Conservation (phyloP, 2,888 invertebrate species). For the Ennomos fuscantarius region DNA sequence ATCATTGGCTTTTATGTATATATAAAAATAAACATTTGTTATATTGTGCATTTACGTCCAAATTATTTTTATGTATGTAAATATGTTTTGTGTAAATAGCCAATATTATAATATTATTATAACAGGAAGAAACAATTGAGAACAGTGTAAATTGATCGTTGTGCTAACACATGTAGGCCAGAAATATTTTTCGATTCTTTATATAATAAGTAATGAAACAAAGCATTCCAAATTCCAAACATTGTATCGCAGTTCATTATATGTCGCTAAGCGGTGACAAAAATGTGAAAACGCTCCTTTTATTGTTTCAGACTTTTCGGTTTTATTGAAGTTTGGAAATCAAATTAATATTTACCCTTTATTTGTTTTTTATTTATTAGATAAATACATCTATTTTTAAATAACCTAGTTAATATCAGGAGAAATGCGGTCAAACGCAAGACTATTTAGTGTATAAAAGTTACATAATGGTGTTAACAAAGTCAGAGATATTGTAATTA, state of each 20-base stretch:
- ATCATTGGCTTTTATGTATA: slow-evolving; percentile 34
- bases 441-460: too few relatives aligned
- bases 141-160: slow-evolving; percentile 6
- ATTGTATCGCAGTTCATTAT: slow-evolving; percentile 25
- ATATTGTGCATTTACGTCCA: slow-evolving; percentile 31
- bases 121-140: slow-evolving; percentile 8
- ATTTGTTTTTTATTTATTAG: too few relatives aligned
- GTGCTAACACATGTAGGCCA: slow-evolving; percentile 9
- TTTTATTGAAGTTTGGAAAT: too few relatives aligned
- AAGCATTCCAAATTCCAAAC: slow-evolving; percentile 56
- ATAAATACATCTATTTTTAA: too few relatives aligned
- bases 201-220: slow-evolving; percentile 38
- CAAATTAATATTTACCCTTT: too few relatives aligned
- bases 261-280: too few relatives aligned
- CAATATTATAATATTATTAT: slow-evolving; percentile 48
- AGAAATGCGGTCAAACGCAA: too few relatives aligned
- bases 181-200: slow-evolving; percentile 54
- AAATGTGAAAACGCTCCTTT: too few relatives aligned
- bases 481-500: too few relatives aligned
- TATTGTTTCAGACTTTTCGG: too few relatives aligned
- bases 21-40: slow-evolving; percentile 45
- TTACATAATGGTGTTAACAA: too few relatives aligned
- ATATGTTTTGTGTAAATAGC: slow-evolving; percentile 38
- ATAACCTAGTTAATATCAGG: too few relatives aligned
- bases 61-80: slow-evolving; percentile 30